Percentiles rank a stretch among this genome's conserved stretches.
phyloP scores from a whole-genome alignment of 2,888 invertebrate genomes.

The Aquatica leii region DNA sequence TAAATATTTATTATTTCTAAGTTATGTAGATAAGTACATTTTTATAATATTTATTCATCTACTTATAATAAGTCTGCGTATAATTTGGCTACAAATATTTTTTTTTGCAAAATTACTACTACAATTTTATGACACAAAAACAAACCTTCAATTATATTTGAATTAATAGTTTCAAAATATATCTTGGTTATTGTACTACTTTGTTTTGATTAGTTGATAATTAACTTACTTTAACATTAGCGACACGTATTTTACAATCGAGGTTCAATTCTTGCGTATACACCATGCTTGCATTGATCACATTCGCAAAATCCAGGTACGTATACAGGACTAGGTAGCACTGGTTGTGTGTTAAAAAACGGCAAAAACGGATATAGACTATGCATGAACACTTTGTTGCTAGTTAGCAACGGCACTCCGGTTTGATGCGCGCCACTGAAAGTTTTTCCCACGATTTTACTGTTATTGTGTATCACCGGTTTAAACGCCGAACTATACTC shows the following conservation, averaged over 20 bases:
- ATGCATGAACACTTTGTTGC: slow-evolving; percentile 59
- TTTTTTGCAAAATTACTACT: too few relatives aligned
- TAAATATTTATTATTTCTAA: too few relatives aligned
- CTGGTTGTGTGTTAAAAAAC: slow-evolving; percentile 58
- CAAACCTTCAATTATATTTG: too few relatives aligned
- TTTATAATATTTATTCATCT: too few relatives aligned
- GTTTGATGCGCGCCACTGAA: slow-evolving; percentile 46
- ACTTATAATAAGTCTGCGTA: too few relatives aligned
- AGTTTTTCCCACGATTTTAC: slow-evolving; percentile 33
- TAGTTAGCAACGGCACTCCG: slow-evolving; percentile 54
- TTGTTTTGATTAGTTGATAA: too few relatives aligned
- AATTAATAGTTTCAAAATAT: too few relatives aligned
- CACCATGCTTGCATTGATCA: slow-evolving; percentile 58
- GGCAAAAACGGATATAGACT: slow-evolving; percentile 61
- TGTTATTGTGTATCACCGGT: slow-evolving; percentile 51
- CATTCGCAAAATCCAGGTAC: slow-evolving; percentile 61
- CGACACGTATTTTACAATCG: slow-evolving; percentile 38
- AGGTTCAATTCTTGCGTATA: slow-evolving; percentile 52
- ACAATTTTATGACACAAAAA: too few relatives aligned
- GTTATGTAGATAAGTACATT: too few relatives aligned
- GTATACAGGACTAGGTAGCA: slow-evolving; percentile 59
- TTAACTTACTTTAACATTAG: too few relatives aligned
- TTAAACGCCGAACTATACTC: slow-evolving; percentile 56
- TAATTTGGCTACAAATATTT: too few relatives aligned
- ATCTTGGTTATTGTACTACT: too few relatives aligned